These are phyloP conservation scores for Chaunax sp. DNA, from an alignment of 2,797 vertebrate genomes.

Conservation along the genomic window DNA sequence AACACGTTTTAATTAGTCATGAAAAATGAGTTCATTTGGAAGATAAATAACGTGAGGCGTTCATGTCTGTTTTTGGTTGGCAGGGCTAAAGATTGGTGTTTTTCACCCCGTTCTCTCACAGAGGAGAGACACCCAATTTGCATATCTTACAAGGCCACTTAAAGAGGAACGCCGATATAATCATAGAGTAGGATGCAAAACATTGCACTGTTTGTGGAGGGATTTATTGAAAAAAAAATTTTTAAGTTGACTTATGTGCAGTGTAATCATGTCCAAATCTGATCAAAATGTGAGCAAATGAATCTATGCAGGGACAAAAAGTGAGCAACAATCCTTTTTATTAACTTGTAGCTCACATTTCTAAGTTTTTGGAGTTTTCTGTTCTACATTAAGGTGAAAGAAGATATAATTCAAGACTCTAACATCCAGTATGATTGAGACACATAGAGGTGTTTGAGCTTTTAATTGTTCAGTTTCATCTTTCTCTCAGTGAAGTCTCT, in stretches of 20 bases:
- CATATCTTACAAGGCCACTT: constrained; percentile 29
- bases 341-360: neutral
- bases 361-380: neutral
- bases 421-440: constrained; percentile 2
- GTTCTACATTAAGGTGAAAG: neutral
- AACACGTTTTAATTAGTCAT: constrained; percentile 85
- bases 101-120: constrained; percentile 40
- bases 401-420: constrained; percentile 8
- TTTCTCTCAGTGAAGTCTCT: constrained; percentile 26
- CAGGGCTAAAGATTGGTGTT: constrained; percentile 71
- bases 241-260: no score
- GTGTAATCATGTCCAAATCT: no score
- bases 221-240: no score
- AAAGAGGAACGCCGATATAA: constrained; percentile 15
- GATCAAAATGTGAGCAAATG: no score
- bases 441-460: neutral
- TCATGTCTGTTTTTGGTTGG: constrained; percentile 78
- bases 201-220: neutral
- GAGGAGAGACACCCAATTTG: constrained; percentile 45
- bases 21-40: constrained; percentile 86
- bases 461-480: constrained; percentile 21
- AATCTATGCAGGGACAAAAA: no score
- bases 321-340: no score
- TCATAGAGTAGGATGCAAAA: constrained; percentile 1
- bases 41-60: constrained; percentile 80